Conservation (phyloP, 2,888 invertebrate genomes). For the Caradrina clavipalpis region DNA sequence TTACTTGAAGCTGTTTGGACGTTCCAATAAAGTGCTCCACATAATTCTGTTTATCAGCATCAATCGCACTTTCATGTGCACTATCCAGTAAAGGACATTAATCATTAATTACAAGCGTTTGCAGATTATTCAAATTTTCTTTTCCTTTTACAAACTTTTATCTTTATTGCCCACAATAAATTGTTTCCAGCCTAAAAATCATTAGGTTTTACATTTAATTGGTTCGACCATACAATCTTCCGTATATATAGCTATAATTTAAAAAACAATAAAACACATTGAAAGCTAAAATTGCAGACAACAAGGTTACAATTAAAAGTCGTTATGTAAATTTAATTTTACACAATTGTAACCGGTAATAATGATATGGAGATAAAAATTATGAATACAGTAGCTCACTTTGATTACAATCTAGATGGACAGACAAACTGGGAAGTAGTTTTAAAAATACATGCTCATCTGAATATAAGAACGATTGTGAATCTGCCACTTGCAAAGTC, state of each 20-base stretch:
- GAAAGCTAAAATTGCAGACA: constrained; percentile 57
- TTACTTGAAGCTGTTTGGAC: not conserved
- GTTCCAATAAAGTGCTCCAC: not conserved
- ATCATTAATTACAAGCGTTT: not conserved
- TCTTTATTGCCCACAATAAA: constrained; percentile 24
- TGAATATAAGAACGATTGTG: constrained; percentile 26
- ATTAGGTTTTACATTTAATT: constrained; percentile 46
- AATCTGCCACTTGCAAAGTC: constrained; percentile 4
- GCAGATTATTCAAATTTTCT: constrained; percentile 3
- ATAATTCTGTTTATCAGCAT: not conserved
- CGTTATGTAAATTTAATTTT: constrained; percentile 69
- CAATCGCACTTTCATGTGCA: not conserved
- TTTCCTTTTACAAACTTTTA: constrained; percentile 23
- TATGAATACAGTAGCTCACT: constrained; percentile 61
- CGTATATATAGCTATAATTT: constrained; percentile 57
- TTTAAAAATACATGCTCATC: constrained; percentile 26
- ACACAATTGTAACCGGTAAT: constrained; percentile 59
- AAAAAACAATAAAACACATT: constrained; percentile 64
- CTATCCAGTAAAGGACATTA: not conserved
- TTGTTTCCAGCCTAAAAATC: constrained; percentile 56
- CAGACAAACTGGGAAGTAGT: constrained; percentile 43
- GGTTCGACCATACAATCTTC: constrained; percentile 42
- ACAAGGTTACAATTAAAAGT: constrained; percentile 64
- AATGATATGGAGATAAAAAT: constrained; percentile 63
- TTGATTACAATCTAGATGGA: constrained; percentile 58